Percentiles rank a stretch among this genome's conserved stretches.
phyloP scores from a whole-genome alignment of 2,888 invertebrate species.

The Ophraella communa region DNA sequence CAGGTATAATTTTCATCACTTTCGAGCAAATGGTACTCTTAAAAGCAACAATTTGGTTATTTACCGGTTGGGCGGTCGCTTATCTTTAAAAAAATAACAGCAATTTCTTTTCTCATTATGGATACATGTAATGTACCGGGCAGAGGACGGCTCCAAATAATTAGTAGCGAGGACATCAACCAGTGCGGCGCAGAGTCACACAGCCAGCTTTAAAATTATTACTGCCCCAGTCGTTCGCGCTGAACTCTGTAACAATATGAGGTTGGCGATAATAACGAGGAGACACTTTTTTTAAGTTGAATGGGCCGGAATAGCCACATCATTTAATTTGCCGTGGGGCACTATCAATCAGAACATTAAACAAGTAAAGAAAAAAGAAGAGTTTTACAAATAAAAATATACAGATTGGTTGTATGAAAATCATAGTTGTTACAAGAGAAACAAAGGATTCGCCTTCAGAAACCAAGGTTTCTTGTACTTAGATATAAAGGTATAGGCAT shows the following conservation, averaged over 20 bases:
- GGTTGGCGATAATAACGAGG: neutral
- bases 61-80: constrained; percentile 17
- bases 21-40: constrained; percentile 11
- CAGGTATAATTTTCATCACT: constrained; percentile 18
- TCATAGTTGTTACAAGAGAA: too few species aligned
- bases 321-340: neutral
- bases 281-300: neutral
- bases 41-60: constrained; percentile 27
- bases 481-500: too few species aligned
- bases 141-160: constrained; percentile 24
- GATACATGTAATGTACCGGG: constrained; percentile 21
- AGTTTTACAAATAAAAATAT: too few species aligned
- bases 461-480: too few species aligned
- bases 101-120: constrained; percentile 28
- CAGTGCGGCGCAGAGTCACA: constrained; percentile 1
- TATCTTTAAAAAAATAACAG: constrained; percentile 25
- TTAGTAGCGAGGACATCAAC: constrained; percentile 23
- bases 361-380: too few species aligned
- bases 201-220: constrained; percentile 14
- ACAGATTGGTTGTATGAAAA: too few species aligned
- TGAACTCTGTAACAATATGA: neutral
- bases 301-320: neutral
- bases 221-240: constrained; percentile 21
- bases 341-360: too few species aligned
- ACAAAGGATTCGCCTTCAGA: too few species aligned